Conservation (phyloP, 1,140 invertebrate species). For the Zaprionus davidi region DNA sequence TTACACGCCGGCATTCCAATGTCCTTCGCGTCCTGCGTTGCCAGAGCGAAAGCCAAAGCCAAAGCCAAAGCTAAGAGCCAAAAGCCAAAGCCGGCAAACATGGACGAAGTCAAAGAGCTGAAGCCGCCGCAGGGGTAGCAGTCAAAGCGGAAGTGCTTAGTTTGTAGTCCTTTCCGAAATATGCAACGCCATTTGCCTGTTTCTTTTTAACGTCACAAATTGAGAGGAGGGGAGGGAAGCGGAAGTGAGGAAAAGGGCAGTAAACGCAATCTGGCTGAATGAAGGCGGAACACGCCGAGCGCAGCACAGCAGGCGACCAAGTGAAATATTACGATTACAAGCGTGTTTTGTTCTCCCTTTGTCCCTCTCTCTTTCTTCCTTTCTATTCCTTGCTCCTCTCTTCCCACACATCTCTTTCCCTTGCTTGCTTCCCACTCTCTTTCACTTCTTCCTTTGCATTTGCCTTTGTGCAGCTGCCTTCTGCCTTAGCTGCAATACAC, state of each 20-base stretch:
- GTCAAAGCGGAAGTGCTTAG: slow-evolving; percentile 73
- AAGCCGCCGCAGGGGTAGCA: slow-evolving; percentile 7
- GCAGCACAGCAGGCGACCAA: slow-evolving; percentile 8
- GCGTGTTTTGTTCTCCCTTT: slow-evolving; percentile 33
- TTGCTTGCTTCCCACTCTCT: slow-evolving; percentile 1
- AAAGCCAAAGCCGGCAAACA: slow-evolving; percentile 7
- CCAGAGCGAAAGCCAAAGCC: slow-evolving; percentile 6
- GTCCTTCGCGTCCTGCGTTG: slow-evolving; percentile 36
- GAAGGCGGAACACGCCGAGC: background rate
- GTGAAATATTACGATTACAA: slow-evolving; percentile 50
- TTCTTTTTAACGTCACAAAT: slow-evolving; percentile 19
- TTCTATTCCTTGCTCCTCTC: background rate
- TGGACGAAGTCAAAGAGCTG: background rate
- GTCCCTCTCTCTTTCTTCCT: background rate
- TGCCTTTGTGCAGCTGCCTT: background rate
- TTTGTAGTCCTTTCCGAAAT: slow-evolving; percentile 67
- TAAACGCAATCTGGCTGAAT: background rate
- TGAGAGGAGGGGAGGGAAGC: background rate
- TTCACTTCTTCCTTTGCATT: background rate
- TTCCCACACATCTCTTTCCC: background rate
- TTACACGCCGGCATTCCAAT: slow-evolving; percentile 68
- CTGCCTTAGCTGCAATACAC: slow-evolving; percentile 19
- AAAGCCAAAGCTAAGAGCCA: slow-evolving; percentile 9
- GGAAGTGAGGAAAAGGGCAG: background rate
- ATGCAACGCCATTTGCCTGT: slow-evolving; percentile 59